Evolutionary conservation across 2,113 vertebrate genomes (phyloP).

Genomic region (Hippocampus zosterae): DNA sequence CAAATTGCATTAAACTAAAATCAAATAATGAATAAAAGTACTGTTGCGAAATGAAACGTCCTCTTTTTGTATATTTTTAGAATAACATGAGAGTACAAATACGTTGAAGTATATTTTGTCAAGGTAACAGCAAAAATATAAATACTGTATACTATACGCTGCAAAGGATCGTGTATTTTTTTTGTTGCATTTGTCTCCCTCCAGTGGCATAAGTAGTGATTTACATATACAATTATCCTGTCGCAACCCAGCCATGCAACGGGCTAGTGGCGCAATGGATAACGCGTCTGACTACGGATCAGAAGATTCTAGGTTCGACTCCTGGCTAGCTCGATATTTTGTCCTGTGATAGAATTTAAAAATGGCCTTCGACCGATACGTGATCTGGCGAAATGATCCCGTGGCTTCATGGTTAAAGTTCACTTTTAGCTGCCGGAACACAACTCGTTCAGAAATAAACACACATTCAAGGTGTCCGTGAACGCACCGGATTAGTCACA

Average conservation of each 20-base stretch:
- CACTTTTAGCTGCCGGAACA: background rate
- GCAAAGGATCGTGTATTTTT: too few species aligned
- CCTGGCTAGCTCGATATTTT: slow-evolving; percentile 45
- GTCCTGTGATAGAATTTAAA: background rate
- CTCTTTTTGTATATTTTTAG: background rate
- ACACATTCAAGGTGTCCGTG: background rate
- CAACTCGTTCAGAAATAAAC: too few species aligned
- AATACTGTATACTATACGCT: too few species aligned
- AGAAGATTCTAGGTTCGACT: slow-evolving; percentile 85
- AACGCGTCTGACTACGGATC: slow-evolving; percentile 80
- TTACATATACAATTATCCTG: too few species aligned
- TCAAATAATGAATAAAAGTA: too few species aligned
- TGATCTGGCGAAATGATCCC: background rate
- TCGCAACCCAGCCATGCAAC: too few species aligned
- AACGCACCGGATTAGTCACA: background rate
- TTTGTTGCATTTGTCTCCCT: background rate
- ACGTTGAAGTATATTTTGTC: too few species aligned
- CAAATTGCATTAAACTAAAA: too few species aligned
- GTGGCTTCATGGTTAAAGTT: background rate
- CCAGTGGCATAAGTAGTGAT: background rate
- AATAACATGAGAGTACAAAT: background rate
- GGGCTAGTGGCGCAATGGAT: slow-evolving; percentile 2
- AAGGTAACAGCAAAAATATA: too few species aligned
- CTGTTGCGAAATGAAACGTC: background rate
- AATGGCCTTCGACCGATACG: background rate